phyloP scores from a whole-genome alignment of 2,797 vertebrate species.

The Nyctalus aviator region DNA sequence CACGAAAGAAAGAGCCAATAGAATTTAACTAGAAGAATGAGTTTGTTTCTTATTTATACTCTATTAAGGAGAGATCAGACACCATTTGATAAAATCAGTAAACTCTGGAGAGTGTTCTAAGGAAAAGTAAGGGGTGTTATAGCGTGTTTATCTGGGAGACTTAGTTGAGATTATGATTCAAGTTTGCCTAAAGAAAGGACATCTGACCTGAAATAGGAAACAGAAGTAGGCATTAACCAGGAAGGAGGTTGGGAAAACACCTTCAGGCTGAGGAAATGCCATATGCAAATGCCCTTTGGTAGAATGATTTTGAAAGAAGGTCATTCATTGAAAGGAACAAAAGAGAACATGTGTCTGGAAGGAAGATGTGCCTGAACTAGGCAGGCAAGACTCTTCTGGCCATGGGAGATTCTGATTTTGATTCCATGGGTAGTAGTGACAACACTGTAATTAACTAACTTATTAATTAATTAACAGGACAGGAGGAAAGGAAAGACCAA shows the following conservation, averaged over 20 bases:
- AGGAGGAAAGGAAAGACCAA: neutral
- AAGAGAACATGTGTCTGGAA: neutral
- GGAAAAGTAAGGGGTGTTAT: neutral
- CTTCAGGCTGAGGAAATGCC: neutral
- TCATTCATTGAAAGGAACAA: neutral
- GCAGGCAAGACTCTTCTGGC: neutral
- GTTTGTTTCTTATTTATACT: too few relatives aligned
- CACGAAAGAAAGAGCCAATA: neutral
- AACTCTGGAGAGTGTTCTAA: neutral
- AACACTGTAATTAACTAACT: neutral
- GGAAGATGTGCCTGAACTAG: neutral
- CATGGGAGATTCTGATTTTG: neutral
- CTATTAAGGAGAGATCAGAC: neutral
- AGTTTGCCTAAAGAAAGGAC: neutral
- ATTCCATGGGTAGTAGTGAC: neutral
- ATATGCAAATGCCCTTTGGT: neutral
- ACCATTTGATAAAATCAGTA: neutral
- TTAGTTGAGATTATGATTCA: neutral
- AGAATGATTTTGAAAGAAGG: neutral
- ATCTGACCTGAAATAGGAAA: neutral
- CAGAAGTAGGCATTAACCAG: neutral
- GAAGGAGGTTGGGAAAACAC: neutral
- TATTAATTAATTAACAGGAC: neutral
- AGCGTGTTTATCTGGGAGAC: neutral
- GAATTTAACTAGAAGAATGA: neutral